Evolutionary conservation across 1,140 invertebrate genomes (phyloP).

Genomic region (Ylistrum balloti): DNA sequence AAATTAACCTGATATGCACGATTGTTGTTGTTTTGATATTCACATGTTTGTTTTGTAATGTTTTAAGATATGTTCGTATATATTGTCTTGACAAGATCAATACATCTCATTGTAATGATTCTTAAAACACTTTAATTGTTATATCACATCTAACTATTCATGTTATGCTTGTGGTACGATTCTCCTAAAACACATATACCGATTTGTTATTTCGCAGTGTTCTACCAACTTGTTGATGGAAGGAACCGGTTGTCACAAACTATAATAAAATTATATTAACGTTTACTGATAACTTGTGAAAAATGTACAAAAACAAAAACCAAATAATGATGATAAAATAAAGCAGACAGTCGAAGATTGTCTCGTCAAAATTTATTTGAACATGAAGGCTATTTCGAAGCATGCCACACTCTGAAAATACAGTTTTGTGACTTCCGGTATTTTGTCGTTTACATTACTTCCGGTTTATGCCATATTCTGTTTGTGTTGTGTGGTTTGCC

Average conservation of each 20-base stretch:
- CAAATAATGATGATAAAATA: too few species aligned
- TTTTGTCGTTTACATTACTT: not conserved
- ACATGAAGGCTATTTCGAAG: not conserved
- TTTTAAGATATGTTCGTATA: too few species aligned
- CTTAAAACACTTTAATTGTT: too few species aligned
- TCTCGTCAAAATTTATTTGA: not conserved
- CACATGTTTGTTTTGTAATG: too few species aligned
- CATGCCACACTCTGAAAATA: not conserved
- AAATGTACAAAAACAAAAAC: too few species aligned
- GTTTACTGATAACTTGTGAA: too few species aligned
- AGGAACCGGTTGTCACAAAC: not conserved
- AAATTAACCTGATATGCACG: not conserved
- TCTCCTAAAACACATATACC: not conserved
- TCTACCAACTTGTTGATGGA: not conserved
- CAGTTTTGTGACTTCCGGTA: constrained; percentile 4
- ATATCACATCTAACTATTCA: too few species aligned
- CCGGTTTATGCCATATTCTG: not conserved
- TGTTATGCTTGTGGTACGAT: not conserved
- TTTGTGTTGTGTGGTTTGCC: not conserved
- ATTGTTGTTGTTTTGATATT: not conserved
- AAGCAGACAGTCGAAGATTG: not conserved
- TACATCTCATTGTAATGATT: too few species aligned
- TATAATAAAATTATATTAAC: not conserved
- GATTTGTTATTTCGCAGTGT: too few species aligned
- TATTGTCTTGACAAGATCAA: too few species aligned